phyloP scores from a whole-genome alignment of 2,888 invertebrate species.

The Helleia helle region DNA sequence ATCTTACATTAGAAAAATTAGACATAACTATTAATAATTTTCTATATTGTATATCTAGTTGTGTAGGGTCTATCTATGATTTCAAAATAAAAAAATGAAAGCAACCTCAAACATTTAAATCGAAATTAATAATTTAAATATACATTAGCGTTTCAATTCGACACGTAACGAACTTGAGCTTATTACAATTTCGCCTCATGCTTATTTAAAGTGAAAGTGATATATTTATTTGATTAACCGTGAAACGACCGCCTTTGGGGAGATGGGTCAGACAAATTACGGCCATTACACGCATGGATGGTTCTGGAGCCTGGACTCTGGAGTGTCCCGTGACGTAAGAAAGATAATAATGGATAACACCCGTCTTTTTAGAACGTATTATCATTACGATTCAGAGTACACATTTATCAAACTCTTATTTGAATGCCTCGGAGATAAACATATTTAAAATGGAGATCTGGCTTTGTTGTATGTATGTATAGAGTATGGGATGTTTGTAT shows the following conservation, averaged over 20 bases:
- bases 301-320: slow-evolving; percentile 19
- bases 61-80: too few relatives aligned
- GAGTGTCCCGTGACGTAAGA: slow-evolving; percentile 21
- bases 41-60: too few relatives aligned
- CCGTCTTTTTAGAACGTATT: slow-evolving; percentile 20
- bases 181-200: slow-evolving; percentile 32
- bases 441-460: slow-evolving; percentile 2
- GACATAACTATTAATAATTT: too few relatives aligned
- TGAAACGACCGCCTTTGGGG: slow-evolving; percentile 32
- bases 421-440: slow-evolving; percentile 5
- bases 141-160: slow-evolving; percentile 10
- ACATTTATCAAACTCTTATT: slow-evolving; percentile 6
- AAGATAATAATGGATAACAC: slow-evolving; percentile 24
- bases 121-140: slow-evolving; percentile 8
- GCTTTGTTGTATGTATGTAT: background rate
- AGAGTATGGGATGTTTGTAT: too few relatives aligned
- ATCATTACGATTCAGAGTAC: slow-evolving; percentile 10
- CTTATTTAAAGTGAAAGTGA: slow-evolving; percentile 39
- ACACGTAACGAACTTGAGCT: slow-evolving; percentile 24
- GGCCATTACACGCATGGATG: slow-evolving; percentile 11
- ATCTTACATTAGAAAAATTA: too few relatives aligned
- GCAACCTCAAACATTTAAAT: slow-evolving; percentile 4
- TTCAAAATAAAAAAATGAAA: slow-evolving; percentile 8
- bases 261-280: slow-evolving; percentile 32
- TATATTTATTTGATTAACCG: slow-evolving; percentile 31